Conservation (phyloP, 2,797 vertebrate genomes). For the Chaetodon trifasciatus region DNA sequence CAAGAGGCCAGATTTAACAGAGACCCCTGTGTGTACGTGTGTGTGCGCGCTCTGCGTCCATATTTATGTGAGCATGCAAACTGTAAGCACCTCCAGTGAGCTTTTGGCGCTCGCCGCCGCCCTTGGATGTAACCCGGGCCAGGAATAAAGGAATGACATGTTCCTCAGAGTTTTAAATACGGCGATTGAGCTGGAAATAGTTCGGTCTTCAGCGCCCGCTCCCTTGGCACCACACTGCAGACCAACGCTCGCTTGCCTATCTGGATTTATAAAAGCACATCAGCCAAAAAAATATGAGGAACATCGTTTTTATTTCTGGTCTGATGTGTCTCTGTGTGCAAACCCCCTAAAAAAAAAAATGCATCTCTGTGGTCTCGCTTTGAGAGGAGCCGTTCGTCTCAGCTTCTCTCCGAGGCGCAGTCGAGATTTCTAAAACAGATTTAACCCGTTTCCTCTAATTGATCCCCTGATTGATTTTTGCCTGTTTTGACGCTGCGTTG, state of each 20-base stretch:
- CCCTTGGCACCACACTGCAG: background rate
- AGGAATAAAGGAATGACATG: constrained; percentile 48
- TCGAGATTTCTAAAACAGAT: constrained; percentile 50
- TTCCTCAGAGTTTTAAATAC: constrained; percentile 51
- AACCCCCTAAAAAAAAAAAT: constrained; percentile 10
- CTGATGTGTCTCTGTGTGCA: constrained; percentile 12
- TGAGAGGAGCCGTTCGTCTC: constrained; percentile 56
- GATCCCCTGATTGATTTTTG: constrained; percentile 42
- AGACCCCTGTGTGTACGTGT: constrained; percentile 17
- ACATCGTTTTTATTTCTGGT: background rate
- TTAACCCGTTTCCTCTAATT: constrained; percentile 34
- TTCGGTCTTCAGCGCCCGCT: background rate
- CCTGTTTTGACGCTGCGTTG: constrained; percentile 16
- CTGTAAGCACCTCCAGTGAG: constrained; percentile 24
- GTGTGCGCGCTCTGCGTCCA: constrained; percentile 19
- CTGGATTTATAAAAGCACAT: constrained; percentile 18
- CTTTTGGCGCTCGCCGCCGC: constrained; percentile 27
- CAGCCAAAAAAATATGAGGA: constrained; percentile 6
- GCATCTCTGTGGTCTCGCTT: constrained; percentile 20
- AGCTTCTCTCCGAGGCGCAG: constrained; percentile 23
- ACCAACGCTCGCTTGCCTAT: background rate
- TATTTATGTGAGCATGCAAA: constrained; percentile 48
- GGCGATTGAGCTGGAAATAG: constrained; percentile 39
- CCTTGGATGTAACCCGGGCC: constrained; percentile 40
- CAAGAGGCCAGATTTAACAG: constrained; percentile 62